Evolutionary conservation across 2,888 invertebrate genomes (phyloP).

Genomic region (Lepidochitona cinerea): DNA sequence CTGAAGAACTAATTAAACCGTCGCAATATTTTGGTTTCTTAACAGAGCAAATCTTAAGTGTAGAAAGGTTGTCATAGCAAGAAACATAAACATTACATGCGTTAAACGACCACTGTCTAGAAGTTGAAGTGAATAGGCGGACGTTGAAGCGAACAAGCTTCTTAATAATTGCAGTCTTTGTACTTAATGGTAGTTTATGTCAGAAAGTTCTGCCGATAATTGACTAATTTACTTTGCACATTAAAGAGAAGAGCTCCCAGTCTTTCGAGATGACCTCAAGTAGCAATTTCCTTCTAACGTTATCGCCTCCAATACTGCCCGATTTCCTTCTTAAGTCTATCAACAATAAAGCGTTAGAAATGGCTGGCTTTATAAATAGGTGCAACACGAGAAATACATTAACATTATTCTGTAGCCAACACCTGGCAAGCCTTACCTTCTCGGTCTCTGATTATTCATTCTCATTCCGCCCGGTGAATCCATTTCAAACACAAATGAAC

Average conservation of each 20-base stretch:
- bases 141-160: not conserved
- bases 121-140: not conserved
- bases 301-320: not conserved
- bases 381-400: not conserved
- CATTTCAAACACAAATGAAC: not conserved
- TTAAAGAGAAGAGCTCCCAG: not conserved
- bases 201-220: not conserved
- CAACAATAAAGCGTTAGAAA: not conserved
- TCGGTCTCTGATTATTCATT: not conserved
- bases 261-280: not conserved
- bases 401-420: not conserved
- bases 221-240: constrained; percentile 6
- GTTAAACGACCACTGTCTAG: not conserved
- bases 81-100: not conserved
- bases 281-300: not conserved
- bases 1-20: too few relatives aligned
- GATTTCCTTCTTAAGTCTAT: constrained; percentile 7
- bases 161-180: not conserved
- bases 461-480: not conserved
- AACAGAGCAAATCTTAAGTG: not conserved
- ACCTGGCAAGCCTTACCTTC: not conserved
- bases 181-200: not conserved
- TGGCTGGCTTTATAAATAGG: not conserved
- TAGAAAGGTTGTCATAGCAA: not conserved
- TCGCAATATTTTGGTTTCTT: not conserved